Conservation (phyloP, 30 jellyfish, hydroid and myxozoan species). For the Pseudorhiza aurosa region DNA sequence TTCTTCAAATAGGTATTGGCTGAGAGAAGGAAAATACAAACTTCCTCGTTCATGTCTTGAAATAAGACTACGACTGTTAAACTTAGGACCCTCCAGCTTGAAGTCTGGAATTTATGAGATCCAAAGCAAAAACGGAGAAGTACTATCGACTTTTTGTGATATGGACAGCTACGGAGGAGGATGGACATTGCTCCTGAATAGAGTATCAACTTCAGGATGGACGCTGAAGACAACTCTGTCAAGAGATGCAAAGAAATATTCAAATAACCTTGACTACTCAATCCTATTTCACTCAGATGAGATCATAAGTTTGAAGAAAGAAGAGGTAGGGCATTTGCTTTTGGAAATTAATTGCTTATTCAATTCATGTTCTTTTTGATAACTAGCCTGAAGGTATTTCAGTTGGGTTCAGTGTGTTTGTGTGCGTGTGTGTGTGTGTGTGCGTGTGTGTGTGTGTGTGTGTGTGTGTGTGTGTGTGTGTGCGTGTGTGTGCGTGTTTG, state of each 20-base stretch:
- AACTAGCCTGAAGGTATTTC: no score
- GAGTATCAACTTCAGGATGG: conserved; percentile 67
- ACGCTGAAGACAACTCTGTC: conserved; percentile 35
- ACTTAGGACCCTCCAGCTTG: neutral
- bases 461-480: no score
- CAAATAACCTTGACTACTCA: conserved; percentile 53
- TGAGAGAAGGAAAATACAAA: conserved; percentile 65
- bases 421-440: no score
- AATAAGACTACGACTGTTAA: conserved; percentile 15
- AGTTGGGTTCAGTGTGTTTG: no score
- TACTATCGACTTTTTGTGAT: conserved; percentile 49
- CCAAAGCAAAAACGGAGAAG: conserved; percentile 12
- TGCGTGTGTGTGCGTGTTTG: no score
- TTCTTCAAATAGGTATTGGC: conserved; percentile 68
- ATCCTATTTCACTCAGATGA: conserved; percentile 37
- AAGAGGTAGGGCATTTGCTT: conserved; percentile 16
- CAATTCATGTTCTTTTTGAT: no score
- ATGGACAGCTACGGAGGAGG: conserved; percentile 87
- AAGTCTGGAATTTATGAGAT: conserved; percentile 46
- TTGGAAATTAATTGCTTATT: no score
- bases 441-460: no score
- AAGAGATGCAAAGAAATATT: conserved; percentile 35
- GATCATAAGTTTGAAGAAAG: conserved; percentile 15
- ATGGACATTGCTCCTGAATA: conserved; percentile 69
- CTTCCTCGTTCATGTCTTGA: conserved; percentile 71